phyloP scores from a whole-genome alignment of 1,140 invertebrate species.

The Ceratina calcarata region DNA sequence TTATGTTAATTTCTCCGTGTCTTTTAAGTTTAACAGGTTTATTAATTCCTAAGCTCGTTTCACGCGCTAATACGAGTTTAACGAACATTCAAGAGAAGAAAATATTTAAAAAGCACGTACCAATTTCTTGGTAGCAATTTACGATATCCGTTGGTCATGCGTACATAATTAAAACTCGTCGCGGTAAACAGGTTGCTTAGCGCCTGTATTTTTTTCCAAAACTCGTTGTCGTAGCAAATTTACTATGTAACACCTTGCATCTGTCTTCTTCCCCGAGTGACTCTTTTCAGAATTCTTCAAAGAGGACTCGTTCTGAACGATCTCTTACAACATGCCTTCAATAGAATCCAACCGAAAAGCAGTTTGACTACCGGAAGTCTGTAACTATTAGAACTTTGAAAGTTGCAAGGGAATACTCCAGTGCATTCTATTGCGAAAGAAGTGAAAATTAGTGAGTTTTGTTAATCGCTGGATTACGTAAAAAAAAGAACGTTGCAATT shows the following conservation, averaged over 20 bases:
- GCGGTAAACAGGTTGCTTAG: background rate
- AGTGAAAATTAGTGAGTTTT: too few relatives aligned
- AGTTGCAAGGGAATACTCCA: too few relatives aligned
- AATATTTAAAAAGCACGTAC: background rate
- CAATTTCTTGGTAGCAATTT: conserved; percentile 1
- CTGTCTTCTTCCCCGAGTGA: background rate
- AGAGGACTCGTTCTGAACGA: background rate
- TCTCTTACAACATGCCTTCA: too few relatives aligned
- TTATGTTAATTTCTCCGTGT: too few relatives aligned
- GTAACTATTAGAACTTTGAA: too few relatives aligned
- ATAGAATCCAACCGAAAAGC: too few relatives aligned
- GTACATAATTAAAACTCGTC: conserved; percentile 6
- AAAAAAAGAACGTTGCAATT: too few relatives aligned
- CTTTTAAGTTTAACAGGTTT: background rate
- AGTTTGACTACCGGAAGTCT: too few relatives aligned
- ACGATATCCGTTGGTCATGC: background rate
- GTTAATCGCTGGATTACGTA: too few relatives aligned
- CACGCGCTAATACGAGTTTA: background rate
- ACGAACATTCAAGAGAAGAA: background rate
- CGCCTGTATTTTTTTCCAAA: background rate
- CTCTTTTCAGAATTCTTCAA: background rate
- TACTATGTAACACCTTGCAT: background rate
- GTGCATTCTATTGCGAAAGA: too few relatives aligned
- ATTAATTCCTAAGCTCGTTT: background rate
- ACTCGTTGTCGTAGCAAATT: background rate